Percentiles rank a stretch among this genome's conserved stretches.
phyloP scores from a whole-genome alignment of 64 coral and sea anemone species.

The Trachythela sp. region DNA sequence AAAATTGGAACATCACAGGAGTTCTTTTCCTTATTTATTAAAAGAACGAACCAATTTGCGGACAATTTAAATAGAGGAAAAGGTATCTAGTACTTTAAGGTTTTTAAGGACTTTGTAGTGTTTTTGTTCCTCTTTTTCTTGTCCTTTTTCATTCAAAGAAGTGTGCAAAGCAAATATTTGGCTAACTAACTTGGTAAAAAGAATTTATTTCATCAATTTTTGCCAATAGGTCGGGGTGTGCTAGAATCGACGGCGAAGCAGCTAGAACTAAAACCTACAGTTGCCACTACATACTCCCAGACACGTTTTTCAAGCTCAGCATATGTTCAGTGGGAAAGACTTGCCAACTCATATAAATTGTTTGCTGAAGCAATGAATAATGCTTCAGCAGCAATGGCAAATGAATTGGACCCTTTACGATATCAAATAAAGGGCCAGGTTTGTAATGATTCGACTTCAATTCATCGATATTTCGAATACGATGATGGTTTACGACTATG shows the following conservation, averaged over 20 bases:
- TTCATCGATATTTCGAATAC: neutral
- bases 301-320: neutral
- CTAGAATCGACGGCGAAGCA: slow-evolving; percentile 14
- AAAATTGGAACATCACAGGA: neutral
- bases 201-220: neutral
- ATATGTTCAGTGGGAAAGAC: neutral
- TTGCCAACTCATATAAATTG: neutral
- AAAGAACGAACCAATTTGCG: neutral
- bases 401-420: too few relatives aligned
- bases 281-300: neutral
- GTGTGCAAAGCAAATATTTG: too few relatives aligned
- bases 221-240: neutral
- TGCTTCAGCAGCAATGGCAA: neutral
- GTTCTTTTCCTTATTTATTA: slow-evolving; percentile 16
- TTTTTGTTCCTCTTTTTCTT: neutral
- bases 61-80: neutral
- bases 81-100: neutral
- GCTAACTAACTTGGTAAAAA: neutral
- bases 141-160: neutral
- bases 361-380: neutral
- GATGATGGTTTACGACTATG: neutral
- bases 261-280: neutral
- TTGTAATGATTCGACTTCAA: neutral
- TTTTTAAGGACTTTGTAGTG: neutral
- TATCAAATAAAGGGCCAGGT: too few relatives aligned